phyloP scores from a whole-genome alignment of 35 echinoderm and acorn worm species.

The Amphiura filiformis region DNA sequence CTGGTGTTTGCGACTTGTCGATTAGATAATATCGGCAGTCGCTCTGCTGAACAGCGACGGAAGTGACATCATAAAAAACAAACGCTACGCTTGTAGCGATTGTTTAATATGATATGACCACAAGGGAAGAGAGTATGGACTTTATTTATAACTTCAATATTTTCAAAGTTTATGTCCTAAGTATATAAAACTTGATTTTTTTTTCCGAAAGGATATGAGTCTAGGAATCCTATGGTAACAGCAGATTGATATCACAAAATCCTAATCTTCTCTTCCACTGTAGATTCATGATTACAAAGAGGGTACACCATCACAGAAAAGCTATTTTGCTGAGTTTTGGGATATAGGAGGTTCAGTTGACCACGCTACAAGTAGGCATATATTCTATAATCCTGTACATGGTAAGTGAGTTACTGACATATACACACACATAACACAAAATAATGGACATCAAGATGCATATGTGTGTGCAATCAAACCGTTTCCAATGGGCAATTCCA shows the following conservation, averaged over 20 bases:
- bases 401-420: conserved; percentile 74
- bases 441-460: too few relatives aligned
- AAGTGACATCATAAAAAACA: too few relatives aligned
- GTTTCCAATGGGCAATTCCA: too few relatives aligned
- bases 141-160: background rate
- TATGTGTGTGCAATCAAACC: too few relatives aligned
- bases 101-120: too few relatives aligned
- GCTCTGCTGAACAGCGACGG: too few relatives aligned
- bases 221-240: background rate
- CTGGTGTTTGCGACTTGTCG: too few relatives aligned
- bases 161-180: background rate
- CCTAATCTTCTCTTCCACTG: too few relatives aligned
- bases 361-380: conserved; percentile 91
- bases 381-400: conserved; percentile 89
- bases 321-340: conserved; percentile 91
- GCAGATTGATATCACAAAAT: conserved; percentile 1
- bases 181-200: background rate
- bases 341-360: conserved; percentile 95
- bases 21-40: too few relatives aligned
- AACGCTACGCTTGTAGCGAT: too few relatives aligned
- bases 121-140: too few relatives aligned
- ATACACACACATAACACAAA: background rate
- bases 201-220: background rate
- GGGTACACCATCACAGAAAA: conserved; percentile 80
- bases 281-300: conserved; percentile 98